Evolutionary conservation across 2,113 vertebrate genomes (phyloP).

Genomic region (Oophaga pumilio): DNA sequence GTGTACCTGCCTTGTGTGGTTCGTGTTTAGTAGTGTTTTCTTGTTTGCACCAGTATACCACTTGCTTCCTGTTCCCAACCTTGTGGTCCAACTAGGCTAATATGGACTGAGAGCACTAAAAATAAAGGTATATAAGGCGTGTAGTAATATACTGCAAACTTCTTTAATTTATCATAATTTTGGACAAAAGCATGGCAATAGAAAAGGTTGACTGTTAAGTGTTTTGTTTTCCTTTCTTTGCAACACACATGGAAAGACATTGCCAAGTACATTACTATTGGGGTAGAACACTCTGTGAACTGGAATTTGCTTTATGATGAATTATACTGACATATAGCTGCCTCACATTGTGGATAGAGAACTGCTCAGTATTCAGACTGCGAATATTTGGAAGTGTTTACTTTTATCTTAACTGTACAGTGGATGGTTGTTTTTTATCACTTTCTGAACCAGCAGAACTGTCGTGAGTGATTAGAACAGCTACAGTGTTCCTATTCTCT

Average conservation of each 20-base stretch:
- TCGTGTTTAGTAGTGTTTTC: neutral
- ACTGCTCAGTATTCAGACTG: slow-evolving; percentile 36
- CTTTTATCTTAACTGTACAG: slow-evolving; percentile 51
- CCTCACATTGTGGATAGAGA: neutral
- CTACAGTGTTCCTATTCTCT: slow-evolving; percentile 37
- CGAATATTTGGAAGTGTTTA: slow-evolving; percentile 27
- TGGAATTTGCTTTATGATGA: neutral
- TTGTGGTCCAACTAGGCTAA: no score
- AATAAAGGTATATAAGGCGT: neutral
- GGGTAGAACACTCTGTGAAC: neutral
- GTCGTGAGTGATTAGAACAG: slow-evolving; percentile 49
- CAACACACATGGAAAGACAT: neutral
- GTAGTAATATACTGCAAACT: neutral
- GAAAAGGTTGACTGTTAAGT: neutral
- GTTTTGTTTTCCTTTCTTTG: neutral
- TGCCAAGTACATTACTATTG: neutral
- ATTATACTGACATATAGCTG: neutral
- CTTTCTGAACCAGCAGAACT: slow-evolving; percentile 40
- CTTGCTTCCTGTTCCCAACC: neutral
- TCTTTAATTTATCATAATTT: neutral
- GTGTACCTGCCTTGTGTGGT: neutral
- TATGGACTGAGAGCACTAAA: neutral
- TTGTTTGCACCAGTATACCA: neutral
- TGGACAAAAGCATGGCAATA: no score
- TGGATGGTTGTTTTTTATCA: slow-evolving; percentile 40